Conservation (phyloP, 2,888 invertebrate species). For the Drosophila multiciliata region DNA sequence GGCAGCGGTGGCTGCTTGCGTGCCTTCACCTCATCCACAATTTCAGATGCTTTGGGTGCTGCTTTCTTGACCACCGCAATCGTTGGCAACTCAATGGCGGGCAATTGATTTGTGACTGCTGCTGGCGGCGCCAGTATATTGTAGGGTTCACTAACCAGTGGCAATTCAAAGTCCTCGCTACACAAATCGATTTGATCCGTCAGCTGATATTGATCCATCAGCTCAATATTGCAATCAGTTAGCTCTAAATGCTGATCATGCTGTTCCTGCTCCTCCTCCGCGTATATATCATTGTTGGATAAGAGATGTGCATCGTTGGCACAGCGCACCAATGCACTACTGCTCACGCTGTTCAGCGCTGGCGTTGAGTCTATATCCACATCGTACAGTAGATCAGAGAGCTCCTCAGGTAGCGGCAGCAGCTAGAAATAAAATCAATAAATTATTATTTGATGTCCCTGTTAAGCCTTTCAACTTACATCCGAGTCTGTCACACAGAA, state of each 20-base stretch:
- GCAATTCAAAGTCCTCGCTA: slow-evolving; percentile 78
- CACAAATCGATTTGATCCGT: slow-evolving; percentile 83
- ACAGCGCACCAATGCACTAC: slow-evolving; percentile 59
- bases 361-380: slow-evolving; percentile 57
- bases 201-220: slow-evolving; percentile 83
- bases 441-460: background rate
- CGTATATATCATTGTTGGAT: slow-evolving; percentile 70
- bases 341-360: slow-evolving; percentile 23
- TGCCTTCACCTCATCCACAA: slow-evolving; percentile 67
- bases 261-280: slow-evolving; percentile 54
- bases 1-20: slow-evolving; percentile 70
- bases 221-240: slow-evolving; percentile 83
- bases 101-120: slow-evolving; percentile 46
- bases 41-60: slow-evolving; percentile 64
- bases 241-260: slow-evolving; percentile 78
- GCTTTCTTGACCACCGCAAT: slow-evolving; percentile 74
- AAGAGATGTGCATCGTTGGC: slow-evolving; percentile 78
- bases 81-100: slow-evolving; percentile 71
- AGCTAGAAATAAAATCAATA: slow-evolving; percentile 11
- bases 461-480: slow-evolving; percentile 39
- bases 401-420: slow-evolving; percentile 76
- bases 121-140: slow-evolving; percentile 60
- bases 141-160: slow-evolving; percentile 68
- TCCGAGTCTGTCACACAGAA: slow-evolving; percentile 55
- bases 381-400: slow-evolving; percentile 80